phyloP scores from a whole-genome alignment of 1,140 invertebrate species.

The Chrysomallon squamiferum region DNA sequence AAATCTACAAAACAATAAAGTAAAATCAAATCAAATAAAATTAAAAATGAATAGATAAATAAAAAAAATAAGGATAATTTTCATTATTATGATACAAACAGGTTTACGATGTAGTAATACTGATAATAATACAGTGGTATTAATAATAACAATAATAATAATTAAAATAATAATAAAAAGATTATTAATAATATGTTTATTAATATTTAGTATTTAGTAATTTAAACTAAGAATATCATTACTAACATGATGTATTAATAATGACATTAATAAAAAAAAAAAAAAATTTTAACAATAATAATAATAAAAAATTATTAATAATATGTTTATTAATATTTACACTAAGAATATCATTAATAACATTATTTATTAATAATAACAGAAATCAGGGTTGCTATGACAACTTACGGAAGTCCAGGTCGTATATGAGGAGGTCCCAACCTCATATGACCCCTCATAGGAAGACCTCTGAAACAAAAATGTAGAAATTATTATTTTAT shows the following conservation, averaged over 20 bases:
- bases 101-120: background rate
- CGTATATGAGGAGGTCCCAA: constrained; percentile 39
- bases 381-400: background rate
- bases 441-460: constrained; percentile 48
- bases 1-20: constrained; percentile 44
- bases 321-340: background rate
- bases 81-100: background rate
- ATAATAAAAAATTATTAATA: background rate
- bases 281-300: background rate
- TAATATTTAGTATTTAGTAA: background rate
- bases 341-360: background rate
- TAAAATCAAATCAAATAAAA: background rate
- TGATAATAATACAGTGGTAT: background rate
- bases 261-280: background rate
- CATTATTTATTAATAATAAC: background rate
- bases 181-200: background rate
- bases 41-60: background rate
- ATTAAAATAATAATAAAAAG: too few species aligned
- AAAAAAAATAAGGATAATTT: background rate
- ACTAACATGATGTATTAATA: background rate
- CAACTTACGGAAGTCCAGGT: constrained; percentile 46
- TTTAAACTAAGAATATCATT: background rate
- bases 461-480: constrained; percentile 25
- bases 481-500: too few species aligned
- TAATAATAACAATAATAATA: too few species aligned